Conservation (phyloP, 2,113 vertebrate genomes). For the Chloropsis hardwickii region DNA sequence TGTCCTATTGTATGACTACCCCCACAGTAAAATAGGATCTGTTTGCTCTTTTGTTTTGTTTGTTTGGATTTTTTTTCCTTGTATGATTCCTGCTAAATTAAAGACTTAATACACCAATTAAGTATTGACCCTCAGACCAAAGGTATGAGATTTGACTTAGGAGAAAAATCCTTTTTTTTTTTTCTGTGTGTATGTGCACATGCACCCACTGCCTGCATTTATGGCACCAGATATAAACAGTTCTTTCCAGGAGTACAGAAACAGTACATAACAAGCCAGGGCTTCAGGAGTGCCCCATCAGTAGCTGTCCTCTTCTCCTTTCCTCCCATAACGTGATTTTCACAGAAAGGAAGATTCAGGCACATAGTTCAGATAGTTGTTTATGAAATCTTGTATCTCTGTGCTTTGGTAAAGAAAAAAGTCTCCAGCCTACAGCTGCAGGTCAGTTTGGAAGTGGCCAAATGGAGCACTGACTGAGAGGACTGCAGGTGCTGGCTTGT, state of each 20-base stretch:
- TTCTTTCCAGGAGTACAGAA: neutral
- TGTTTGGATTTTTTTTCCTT: neutral
- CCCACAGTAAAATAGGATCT: neutral
- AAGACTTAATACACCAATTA: neutral
- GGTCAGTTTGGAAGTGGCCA: neutral
- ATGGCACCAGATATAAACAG: neutral
- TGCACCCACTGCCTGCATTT: neutral
- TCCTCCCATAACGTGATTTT: neutral
- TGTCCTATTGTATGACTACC: neutral
- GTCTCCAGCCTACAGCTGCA: neutral
- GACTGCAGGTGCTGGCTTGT: slow-evolving; percentile 23
- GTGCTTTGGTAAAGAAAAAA: neutral
- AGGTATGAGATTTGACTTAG: neutral
- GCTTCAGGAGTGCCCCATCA: neutral
- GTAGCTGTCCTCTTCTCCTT: neutral
- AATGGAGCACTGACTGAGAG: neutral
- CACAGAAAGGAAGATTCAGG: neutral
- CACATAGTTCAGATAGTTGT: neutral
- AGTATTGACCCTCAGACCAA: neutral
- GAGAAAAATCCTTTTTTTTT: neutral
- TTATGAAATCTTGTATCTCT: neutral
- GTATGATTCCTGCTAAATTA: neutral
- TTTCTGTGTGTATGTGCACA: neutral
- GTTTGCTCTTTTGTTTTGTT: neutral
- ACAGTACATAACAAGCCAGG: neutral